These are phyloP conservation scores for Hyaena hyaena DNA, from an alignment of 2,113 vertebrate species.

Conservation along the genomic window DNA sequence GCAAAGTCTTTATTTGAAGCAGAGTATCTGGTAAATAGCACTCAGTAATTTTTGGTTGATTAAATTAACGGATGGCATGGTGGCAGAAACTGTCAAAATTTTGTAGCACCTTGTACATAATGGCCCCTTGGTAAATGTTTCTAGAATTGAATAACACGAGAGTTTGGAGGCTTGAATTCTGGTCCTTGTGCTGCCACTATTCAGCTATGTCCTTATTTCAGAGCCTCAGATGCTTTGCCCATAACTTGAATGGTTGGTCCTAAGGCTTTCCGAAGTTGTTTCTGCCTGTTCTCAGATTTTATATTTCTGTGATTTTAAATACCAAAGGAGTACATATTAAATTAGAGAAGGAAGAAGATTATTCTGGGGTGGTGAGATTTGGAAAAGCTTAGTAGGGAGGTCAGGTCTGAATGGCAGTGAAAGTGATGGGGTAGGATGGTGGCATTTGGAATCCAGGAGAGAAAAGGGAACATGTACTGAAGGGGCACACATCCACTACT, in stretches of 20 bases:
- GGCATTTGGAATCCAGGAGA: not conserved
- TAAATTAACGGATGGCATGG: not conserved
- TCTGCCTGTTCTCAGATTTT: not conserved
- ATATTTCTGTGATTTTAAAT: not conserved
- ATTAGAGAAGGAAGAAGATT: not conserved
- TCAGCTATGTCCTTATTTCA: not conserved
- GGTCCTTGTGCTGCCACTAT: not conserved
- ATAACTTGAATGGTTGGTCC: not conserved
- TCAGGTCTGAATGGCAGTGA: not conserved
- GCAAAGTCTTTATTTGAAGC: not conserved
- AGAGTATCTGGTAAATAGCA: not conserved
- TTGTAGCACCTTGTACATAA: not conserved
- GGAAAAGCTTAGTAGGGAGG: not conserved
- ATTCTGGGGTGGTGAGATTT: not conserved
- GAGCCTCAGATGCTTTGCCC: not conserved
- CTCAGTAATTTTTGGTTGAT: not conserved
- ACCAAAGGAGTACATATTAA: not conserved
- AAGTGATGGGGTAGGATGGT: not conserved
- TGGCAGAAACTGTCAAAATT: not conserved
- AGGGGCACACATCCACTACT: not conserved
- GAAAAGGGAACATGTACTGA: not conserved
- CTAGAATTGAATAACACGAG: not conserved
- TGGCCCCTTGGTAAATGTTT: not conserved
- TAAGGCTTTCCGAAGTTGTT: conserved; percentile 16
- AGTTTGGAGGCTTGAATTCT: not conserved